These are phyloP conservation scores for Otolemur garnettii DNA, from an alignment of 2,113 vertebrate species.

Conservation along the genomic window DNA sequence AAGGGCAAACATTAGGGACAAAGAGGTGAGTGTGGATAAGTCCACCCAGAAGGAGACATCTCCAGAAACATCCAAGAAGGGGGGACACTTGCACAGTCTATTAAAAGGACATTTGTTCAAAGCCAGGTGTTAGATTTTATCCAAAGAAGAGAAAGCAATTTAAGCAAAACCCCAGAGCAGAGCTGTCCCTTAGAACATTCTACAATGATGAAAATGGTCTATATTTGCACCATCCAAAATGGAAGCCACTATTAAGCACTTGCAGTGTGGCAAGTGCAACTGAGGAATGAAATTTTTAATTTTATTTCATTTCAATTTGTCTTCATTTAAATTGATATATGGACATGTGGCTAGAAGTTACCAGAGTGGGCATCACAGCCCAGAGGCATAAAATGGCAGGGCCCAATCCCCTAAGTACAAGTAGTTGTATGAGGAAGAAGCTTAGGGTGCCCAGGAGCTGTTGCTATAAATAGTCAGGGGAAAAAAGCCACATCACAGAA, in stretches of 20 bases:
- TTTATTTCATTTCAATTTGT: slow-evolving; percentile 28
- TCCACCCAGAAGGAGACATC: neutral
- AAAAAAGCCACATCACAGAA: neutral
- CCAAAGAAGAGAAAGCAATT: neutral
- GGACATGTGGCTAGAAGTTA: neutral
- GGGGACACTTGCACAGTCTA: neutral
- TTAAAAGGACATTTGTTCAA: neutral
- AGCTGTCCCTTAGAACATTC: neutral
- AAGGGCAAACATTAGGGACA: neutral
- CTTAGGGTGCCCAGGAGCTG: neutral
- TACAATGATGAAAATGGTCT: neutral
- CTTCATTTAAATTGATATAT: slow-evolving; percentile 37
- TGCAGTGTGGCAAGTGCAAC: neutral
- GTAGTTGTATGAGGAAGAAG: neutral
- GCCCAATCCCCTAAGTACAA: neutral
- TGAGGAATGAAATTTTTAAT: neutral
- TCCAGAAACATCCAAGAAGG: slow-evolving; percentile 6
- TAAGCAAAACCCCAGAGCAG: neutral
- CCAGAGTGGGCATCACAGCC: neutral
- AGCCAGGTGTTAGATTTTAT: neutral
- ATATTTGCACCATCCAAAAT: neutral
- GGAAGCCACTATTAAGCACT: neutral
- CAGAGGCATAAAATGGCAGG: neutral
- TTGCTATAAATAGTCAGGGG: neutral
- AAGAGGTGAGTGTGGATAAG: neutral